Percentiles rank a stretch among this genome's conserved stretches.
Conservation (phyloP, 2,797 vertebrate genomes). For the Halcyon smyrnensis region DNA sequence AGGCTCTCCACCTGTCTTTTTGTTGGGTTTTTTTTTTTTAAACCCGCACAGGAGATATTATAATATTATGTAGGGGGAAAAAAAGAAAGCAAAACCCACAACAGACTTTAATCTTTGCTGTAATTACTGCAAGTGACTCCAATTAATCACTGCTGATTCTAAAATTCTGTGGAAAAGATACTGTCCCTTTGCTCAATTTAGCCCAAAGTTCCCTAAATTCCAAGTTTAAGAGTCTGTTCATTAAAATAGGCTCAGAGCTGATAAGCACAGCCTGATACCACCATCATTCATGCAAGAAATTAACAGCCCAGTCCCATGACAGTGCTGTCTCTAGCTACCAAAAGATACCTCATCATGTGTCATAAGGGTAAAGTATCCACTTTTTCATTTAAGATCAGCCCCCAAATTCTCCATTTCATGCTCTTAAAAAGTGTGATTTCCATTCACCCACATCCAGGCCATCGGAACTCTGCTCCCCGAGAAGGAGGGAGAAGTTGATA, state of each 20-base stretch:
- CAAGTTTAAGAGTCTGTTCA: background rate
- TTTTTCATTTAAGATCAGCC: background rate
- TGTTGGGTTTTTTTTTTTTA: background rate
- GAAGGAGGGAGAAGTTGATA: background rate
- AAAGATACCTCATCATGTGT: constrained; percentile 45
- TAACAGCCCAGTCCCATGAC: background rate
- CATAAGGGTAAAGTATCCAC: background rate
- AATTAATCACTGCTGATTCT: background rate
- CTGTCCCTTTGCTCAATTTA: background rate
- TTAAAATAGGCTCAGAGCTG: constrained; percentile 22
- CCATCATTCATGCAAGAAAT: constrained; percentile 34
- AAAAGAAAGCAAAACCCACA: background rate
- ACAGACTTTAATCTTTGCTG: background rate
- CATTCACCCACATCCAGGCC: background rate
- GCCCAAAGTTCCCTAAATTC: background rate
- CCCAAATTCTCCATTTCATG: background rate
- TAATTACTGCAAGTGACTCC: background rate
- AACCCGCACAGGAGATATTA: background rate
- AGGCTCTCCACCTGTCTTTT: constrained; percentile 30
- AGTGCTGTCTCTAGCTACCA: constrained; percentile 31
- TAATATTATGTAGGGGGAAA: background rate
- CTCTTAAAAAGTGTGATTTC: background rate
- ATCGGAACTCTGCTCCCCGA: background rate
- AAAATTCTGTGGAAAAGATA: background rate
- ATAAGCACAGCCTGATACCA: constrained; percentile 13